Conservation (phyloP, 2,888 invertebrate genomes). For the Rhagonycha lutea region DNA sequence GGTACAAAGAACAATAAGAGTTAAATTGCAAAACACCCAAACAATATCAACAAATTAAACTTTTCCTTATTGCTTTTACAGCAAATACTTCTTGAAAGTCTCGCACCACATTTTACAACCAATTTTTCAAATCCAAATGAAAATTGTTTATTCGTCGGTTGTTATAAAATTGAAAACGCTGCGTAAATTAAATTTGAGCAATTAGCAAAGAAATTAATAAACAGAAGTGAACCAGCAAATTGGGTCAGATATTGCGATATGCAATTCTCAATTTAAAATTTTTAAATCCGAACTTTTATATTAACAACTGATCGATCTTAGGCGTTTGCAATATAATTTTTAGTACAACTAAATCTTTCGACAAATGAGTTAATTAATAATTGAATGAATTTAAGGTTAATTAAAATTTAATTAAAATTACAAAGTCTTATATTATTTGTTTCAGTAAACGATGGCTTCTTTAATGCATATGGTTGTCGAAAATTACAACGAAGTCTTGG, state of each 20-base stretch:
- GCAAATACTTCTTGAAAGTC: background rate
- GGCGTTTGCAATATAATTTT: background rate
- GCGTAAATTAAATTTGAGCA: background rate
- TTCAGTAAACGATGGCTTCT: conserved; percentile 51
- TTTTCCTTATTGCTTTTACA: background rate
- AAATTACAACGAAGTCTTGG: conserved; percentile 60
- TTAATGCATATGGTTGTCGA: conserved; percentile 57
- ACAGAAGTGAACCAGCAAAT: conserved; percentile 1
- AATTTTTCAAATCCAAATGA: background rate
- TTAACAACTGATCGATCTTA: background rate
- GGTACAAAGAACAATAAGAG: background rate
- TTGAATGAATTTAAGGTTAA: background rate
- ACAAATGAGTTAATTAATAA: background rate
- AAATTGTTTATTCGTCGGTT: conserved; percentile 1
- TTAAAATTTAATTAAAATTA: background rate
- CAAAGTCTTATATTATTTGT: background rate
- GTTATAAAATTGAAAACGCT: background rate
- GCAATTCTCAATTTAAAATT: background rate
- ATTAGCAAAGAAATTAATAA: conserved; percentile 3
- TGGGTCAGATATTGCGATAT: conserved; percentile 8
- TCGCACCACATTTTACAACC: background rate
- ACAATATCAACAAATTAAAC: background rate
- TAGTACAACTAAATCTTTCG: background rate
- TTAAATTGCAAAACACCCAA: background rate
- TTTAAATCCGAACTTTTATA: background rate